A percentile compares a stretch with the other conserved stretches of the same genome.
These are phyloP conservation scores for Botia kubotai DNA, from an alignment of 2,797 vertebrate genomes.

Conservation along the genomic window DNA sequence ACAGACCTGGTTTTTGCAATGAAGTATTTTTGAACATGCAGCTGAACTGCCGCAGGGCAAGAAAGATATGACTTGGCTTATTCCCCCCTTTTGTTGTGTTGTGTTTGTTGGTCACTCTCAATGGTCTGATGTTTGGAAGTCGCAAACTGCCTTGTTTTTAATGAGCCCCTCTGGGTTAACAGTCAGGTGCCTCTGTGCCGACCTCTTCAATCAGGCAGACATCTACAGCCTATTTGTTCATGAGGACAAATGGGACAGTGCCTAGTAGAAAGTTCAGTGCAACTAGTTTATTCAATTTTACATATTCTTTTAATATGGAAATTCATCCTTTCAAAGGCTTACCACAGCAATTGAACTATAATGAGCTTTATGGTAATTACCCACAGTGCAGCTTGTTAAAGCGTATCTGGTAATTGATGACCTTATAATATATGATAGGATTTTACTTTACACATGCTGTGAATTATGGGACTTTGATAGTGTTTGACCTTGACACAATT, in stretches of 20 bases:
- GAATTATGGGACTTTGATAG: not conserved
- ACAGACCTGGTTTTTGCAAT: not conserved
- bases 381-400: slow-evolving; percentile 16
- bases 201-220: slow-evolving; percentile 33
- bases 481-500: slow-evolving; percentile 12
- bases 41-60: not conserved
- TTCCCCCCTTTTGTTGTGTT: slow-evolving; percentile 3
- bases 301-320: slow-evolving; percentile 20
- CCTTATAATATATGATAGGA: not conserved
- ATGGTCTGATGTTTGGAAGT: slow-evolving; percentile 33
- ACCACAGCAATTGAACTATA: not conserved
- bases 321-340: slow-evolving; percentile 8
- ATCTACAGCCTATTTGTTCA: not conserved
- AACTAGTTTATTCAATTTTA: not conserved
- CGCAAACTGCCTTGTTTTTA: slow-evolving; percentile 55
- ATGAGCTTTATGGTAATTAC: slow-evolving; percentile 6
- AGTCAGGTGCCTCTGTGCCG: slow-evolving; percentile 41
- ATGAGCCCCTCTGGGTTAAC: slow-evolving; percentile 62
- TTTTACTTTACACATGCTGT: slow-evolving; percentile 4
- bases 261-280: not conserved
- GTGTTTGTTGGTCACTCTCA: slow-evolving; percentile 15
- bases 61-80: slow-evolving; percentile 14
- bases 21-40: slow-evolving; percentile 23
- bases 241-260: not conserved
- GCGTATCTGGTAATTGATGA: not conserved